Evolutionary conservation across 2,888 invertebrate species (phyloP).

Genomic region (Ptychoptera contaminata): DNA sequence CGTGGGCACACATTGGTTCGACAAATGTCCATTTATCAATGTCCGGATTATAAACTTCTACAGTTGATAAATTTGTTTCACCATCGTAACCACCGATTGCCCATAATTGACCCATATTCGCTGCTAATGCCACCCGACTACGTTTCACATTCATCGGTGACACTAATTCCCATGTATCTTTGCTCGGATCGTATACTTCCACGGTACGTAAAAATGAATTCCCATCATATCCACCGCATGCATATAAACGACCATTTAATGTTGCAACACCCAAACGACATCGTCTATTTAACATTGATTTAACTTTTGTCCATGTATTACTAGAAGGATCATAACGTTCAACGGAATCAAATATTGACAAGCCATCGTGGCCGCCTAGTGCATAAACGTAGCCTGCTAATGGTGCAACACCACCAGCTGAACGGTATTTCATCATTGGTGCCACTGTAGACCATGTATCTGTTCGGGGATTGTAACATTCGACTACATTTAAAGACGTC

Average conservation of each 20-base stretch:
- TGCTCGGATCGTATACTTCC: slow-evolving; percentile 61
- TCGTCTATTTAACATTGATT: slow-evolving; percentile 64
- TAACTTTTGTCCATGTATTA: slow-evolving; percentile 55
- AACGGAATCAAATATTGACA: slow-evolving; percentile 75
- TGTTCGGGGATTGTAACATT: slow-evolving; percentile 59
- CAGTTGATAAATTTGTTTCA: slow-evolving; percentile 60
- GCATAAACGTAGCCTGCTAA: slow-evolving; percentile 56
- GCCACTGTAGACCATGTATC: slow-evolving; percentile 55
- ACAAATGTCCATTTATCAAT: slow-evolving; percentile 57
- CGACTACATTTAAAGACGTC: slow-evolving; percentile 62
- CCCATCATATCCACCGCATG: slow-evolving; percentile 75
- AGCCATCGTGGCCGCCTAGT: slow-evolving; percentile 75
- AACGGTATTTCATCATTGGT: slow-evolving; percentile 34
- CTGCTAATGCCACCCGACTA: slow-evolving; percentile 64
- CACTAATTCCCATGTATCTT: slow-evolving; percentile 60
- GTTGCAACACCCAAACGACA: slow-evolving; percentile 73
- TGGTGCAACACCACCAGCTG: slow-evolving; percentile 56
- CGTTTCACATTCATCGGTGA: slow-evolving; percentile 70
- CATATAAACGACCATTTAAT: slow-evolving; percentile 66
- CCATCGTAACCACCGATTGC: slow-evolving; percentile 66
- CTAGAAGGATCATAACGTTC: slow-evolving; percentile 63
- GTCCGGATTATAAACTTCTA: slow-evolving; percentile 70
- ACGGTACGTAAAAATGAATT: slow-evolving; percentile 66
- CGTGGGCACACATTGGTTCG: slow-evolving; percentile 68
- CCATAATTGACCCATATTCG: slow-evolving; percentile 72